phyloP scores from a whole-genome alignment of 2,797 vertebrate species.

The Cryptoblepharus egeriae region DNA sequence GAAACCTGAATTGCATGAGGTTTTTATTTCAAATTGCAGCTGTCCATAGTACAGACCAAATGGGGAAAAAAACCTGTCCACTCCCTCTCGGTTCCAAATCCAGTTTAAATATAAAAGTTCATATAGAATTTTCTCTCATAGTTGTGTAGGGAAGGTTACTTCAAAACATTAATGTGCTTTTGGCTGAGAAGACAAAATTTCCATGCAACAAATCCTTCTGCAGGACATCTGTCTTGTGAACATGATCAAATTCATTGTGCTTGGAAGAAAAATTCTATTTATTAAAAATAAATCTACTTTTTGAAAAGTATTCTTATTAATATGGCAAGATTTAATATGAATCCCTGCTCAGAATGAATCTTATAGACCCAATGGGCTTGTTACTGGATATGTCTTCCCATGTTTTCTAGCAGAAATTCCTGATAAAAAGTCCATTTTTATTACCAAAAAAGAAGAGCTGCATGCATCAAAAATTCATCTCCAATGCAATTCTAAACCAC shows the following conservation, averaged over 20 bases:
- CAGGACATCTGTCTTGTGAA: not conserved
- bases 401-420: conserved; percentile 24
- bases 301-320: not conserved
- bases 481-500: conserved; percentile 36
- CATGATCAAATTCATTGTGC: not conserved
- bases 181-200: not conserved
- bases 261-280: not conserved
- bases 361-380: not conserved
- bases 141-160: not conserved
- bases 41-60: not conserved
- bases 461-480: conserved; percentile 54
- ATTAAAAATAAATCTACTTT: not conserved
- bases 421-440: conserved; percentile 57
- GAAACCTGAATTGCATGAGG: not conserved
- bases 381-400: conserved; percentile 6
- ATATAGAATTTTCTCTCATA: not conserved
- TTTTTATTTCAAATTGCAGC: not conserved
- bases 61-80: not conserved
- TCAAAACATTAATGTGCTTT: not conserved
- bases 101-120: not conserved
- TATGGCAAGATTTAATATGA: accelerated
- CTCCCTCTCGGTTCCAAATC: not conserved
- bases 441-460: conserved; percentile 43
- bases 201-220: not conserved
- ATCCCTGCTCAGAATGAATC: not conserved